A percentile compares a stretch with the other conserved stretches of the same genome.
Evolutionary conservation across 2,888 invertebrate species (phyloP).

Genomic region (Sialis fuliginosa): DNA sequence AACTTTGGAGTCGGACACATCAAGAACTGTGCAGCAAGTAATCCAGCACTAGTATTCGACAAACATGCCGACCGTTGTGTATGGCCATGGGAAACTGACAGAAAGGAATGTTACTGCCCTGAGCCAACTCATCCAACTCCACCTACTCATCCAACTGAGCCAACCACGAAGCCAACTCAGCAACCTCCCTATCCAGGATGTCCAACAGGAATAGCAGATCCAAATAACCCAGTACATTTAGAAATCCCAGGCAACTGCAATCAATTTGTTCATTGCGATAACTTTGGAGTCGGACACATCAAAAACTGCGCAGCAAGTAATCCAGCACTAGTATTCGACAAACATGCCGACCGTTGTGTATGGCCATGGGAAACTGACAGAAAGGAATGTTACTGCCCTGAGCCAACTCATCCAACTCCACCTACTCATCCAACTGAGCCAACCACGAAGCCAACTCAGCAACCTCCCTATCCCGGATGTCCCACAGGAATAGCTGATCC

Average conservation of each 20-base stretch:
- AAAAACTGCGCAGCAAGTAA: not conserved
- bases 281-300: not conserved
- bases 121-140: not conserved
- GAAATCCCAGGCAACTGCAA: not conserved
- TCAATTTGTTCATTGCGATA: conserved; percentile 1
- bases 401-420: too few species aligned
- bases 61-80: not conserved
- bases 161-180: too few species aligned
- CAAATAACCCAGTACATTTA: not conserved
- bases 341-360: not conserved
- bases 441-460: not conserved
- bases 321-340: not conserved
- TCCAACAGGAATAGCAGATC: not conserved
- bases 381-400: not conserved
- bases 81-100: not conserved
- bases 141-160: not conserved
- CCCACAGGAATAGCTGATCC: not conserved
- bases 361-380: not conserved
- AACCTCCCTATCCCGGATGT: not conserved
- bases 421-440: not conserved
- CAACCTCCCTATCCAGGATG: not conserved
- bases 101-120: not conserved
- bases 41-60: not conserved
- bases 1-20: not conserved
- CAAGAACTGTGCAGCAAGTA: not conserved